These are phyloP conservation scores for Drosophila subpulchrella DNA, from an alignment of 1,140 invertebrate species.

Conservation along the genomic window DNA sequence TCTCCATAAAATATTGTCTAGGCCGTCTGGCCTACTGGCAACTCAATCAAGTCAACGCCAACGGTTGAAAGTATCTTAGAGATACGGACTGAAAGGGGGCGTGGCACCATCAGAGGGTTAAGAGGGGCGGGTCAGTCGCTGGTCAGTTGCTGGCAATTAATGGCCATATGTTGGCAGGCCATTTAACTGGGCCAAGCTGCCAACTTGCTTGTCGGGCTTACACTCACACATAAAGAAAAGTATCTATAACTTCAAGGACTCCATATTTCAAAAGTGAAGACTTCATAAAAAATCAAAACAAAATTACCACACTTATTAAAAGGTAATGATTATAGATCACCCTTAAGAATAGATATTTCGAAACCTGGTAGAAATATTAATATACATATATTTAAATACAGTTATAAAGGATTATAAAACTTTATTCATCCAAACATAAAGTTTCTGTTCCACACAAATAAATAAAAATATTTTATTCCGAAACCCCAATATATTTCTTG, in stretches of 20 bases:
- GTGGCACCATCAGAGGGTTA: neutral
- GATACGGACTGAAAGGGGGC: neutral
- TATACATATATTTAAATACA: too few relatives aligned
- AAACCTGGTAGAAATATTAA: too few relatives aligned
- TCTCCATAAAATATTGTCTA: conserved; percentile 25
- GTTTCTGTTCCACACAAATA: too few relatives aligned
- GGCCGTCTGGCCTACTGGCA: conserved; percentile 8
- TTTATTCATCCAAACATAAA: too few relatives aligned
- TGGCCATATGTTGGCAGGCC: conserved; percentile 28
- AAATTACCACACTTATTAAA: too few relatives aligned
- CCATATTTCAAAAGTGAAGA: too few relatives aligned
- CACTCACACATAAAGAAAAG: neutral
- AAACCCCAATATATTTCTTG: neutral
- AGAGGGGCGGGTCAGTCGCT: conserved; percentile 14
- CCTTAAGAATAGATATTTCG: too few relatives aligned
- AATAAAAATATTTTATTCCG: too few relatives aligned
- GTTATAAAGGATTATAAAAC: too few relatives aligned
- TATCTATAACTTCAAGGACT: neutral
- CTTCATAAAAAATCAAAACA: too few relatives aligned
- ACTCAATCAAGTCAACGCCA: conserved; percentile 27
- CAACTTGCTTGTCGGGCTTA: conserved; percentile 6
- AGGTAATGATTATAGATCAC: too few relatives aligned
- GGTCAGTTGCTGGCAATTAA: conserved; percentile 38
- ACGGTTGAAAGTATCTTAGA: conserved; percentile 15
- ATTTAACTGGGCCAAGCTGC: conserved; percentile 37